These are phyloP conservation scores for Chloroceryle amazona DNA, from an alignment of 2,797 vertebrate species.

Conservation along the genomic window DNA sequence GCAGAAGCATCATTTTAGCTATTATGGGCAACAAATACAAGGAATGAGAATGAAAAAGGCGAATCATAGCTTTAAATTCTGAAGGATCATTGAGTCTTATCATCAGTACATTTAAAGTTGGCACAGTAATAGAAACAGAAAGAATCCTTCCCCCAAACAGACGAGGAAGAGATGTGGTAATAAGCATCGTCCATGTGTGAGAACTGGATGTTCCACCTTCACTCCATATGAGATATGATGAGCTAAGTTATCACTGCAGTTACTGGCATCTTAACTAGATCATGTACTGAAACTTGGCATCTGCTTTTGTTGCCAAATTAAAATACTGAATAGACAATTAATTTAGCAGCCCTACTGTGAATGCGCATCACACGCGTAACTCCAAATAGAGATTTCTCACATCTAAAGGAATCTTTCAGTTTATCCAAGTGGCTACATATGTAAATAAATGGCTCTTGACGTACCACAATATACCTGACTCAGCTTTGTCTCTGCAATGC, in stretches of 20 bases:
- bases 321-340: neutral
- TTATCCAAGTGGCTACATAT: neutral
- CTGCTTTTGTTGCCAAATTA: neutral
- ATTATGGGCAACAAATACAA: neutral
- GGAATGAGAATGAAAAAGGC: neutral
- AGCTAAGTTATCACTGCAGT: neutral
- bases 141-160: neutral
- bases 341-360: neutral
- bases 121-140: neutral
- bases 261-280: neutral
- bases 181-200: neutral
- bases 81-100: neutral
- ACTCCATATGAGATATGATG: neutral
- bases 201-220: neutral
- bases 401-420: neutral
- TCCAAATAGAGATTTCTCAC: neutral
- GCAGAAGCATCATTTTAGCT: neutral
- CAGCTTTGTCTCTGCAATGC: neutral
- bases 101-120: neutral
- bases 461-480: neutral
- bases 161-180: neutral
- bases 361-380: neutral
- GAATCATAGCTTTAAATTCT: neutral
- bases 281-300: neutral
- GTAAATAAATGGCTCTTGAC: neutral